phyloP scores from a whole-genome alignment of 1,140 invertebrate species.

The Lethrus apterus region DNA sequence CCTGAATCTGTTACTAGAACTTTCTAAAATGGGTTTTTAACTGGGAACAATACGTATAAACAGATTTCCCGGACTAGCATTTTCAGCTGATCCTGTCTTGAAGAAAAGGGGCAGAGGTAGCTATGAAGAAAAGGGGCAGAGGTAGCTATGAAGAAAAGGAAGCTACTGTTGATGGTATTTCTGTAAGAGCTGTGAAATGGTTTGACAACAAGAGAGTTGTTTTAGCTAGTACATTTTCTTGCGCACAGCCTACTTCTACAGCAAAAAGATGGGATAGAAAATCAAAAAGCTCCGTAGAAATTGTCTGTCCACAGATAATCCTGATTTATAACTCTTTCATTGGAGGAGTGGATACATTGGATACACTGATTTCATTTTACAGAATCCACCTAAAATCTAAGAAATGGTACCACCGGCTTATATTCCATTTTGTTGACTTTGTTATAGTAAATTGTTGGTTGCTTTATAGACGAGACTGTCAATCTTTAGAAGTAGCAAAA shows the following conservation, averaged over 20 bases:
- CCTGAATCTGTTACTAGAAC: neutral
- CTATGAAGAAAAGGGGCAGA: conserved; percentile 13
- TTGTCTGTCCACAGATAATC: neutral
- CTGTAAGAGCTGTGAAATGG: conserved; percentile 21
- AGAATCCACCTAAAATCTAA: conserved; percentile 3
- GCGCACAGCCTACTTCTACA: neutral
- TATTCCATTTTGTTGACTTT: neutral
- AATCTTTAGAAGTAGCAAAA: neutral
- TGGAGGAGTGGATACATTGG: conserved; percentile 1
- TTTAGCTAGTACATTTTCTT: conserved; percentile 29
- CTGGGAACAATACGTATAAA: no score
- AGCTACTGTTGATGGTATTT: neutral
- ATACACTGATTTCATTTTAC: conserved; percentile 1
- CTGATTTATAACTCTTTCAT: neutral
- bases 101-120: conserved; percentile 9
- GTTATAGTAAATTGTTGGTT: neutral
- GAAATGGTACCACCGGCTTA: neutral
- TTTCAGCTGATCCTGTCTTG: conserved; percentile 4
- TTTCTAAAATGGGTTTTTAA: conserved; percentile 3
- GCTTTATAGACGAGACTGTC: neutral
- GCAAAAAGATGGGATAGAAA: conserved; percentile 4
- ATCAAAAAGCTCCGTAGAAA: neutral
- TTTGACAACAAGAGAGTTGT: conserved; percentile 32
- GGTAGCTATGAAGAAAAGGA: conserved; percentile 7
- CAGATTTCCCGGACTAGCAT: conserved; percentile 5